phyloP scores from a whole-genome alignment of 2,113 vertebrate genomes.

The Saimiri boliviensis region DNA sequence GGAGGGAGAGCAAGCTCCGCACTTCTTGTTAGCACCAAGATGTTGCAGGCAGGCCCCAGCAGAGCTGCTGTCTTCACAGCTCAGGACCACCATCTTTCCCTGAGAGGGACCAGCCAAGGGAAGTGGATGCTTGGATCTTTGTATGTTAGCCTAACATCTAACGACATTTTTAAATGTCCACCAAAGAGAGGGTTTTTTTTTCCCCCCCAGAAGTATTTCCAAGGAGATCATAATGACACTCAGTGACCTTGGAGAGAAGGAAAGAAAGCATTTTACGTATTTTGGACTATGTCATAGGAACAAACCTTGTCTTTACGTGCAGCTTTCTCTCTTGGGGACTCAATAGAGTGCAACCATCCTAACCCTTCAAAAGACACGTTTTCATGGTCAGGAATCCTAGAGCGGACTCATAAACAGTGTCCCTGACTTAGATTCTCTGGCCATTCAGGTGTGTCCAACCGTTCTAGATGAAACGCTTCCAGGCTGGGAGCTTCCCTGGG shows the following conservation, averaged over 20 bases:
- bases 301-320: background rate
- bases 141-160: background rate
- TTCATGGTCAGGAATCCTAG: background rate
- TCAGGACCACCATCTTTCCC: background rate
- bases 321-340: background rate
- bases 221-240: background rate
- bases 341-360: background rate
- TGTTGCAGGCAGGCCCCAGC: accelerated
- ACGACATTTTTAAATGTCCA: background rate
- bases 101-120: background rate
- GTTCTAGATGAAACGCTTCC: background rate
- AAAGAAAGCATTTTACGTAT: background rate
- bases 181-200: background rate
- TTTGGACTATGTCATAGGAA: background rate
- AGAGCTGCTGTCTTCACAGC: background rate
- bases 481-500: background rate
- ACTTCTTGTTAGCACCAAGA: background rate
- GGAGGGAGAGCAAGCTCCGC: no score
- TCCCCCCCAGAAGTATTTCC: background rate
- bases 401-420: background rate
- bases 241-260: background rate
- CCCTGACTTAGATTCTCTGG: background rate
- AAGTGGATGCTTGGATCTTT: no score
- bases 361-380: background rate
- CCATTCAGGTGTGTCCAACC: accelerated